Evolutionary conservation across 2,797 vertebrate genomes (phyloP).

Genomic region (Channallabes apus): DNA sequence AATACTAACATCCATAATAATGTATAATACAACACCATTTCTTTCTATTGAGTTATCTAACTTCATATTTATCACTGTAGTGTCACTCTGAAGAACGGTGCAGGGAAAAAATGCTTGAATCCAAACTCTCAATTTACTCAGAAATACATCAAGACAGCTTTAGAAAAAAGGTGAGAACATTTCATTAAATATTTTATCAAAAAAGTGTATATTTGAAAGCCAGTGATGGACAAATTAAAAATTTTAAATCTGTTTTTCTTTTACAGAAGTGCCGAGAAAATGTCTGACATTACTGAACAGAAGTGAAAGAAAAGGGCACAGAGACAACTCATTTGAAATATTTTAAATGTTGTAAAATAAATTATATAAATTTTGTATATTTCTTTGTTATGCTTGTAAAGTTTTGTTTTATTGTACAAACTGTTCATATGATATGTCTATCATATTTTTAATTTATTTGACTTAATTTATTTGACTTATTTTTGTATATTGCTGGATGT

Average conservation of each 20-base stretch:
- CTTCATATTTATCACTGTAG: constrained; percentile 16
- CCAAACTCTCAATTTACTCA: constrained; percentile 22
- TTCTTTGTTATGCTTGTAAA: too few species aligned
- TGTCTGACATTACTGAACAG: constrained; percentile 3
- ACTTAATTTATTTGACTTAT: too few species aligned
- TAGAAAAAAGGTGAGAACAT: background rate
- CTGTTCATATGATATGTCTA: background rate
- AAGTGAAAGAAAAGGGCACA: background rate
- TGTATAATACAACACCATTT: background rate
- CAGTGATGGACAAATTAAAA: background rate
- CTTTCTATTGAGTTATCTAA: background rate
- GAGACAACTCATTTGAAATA: background rate
- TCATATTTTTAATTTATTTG: too few species aligned
- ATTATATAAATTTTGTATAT: too few species aligned
- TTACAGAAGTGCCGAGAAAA: background rate
- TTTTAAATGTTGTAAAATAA: background rate
- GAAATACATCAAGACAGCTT: constrained; percentile 12
- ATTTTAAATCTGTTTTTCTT: background rate
- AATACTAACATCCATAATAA: too few species aligned
- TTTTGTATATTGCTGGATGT: background rate
- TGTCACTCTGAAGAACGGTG: constrained; percentile 24
- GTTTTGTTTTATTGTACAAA: too few species aligned
- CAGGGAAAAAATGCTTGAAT: constrained; percentile 41
- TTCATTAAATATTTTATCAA: background rate
- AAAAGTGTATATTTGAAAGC: background rate